Base-by-base conservation (phyloP, 2,113 vertebrate genomes). In the Chrysemys picta region DNA sequence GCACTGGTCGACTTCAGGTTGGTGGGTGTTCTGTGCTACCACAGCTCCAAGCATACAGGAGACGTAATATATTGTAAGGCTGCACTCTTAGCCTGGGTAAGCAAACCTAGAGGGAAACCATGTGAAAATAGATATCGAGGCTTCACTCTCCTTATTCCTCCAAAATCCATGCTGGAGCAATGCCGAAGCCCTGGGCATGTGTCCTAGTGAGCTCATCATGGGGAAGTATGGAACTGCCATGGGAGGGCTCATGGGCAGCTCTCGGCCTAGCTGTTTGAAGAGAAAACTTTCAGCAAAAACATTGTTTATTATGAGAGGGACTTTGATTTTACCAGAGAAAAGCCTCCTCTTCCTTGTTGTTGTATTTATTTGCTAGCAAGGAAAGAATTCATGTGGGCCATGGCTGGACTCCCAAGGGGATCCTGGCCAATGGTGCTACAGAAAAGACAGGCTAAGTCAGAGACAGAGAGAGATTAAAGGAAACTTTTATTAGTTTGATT, bases 321-420 rank as follows among this genome's bases (percentile, higher is more conserved):
- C 78, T 52, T 76, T 45, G 83, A 35, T 82, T 65, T 47, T 50
- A 87, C 91, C 81, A 47, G 8, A 75, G 89, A 72, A n/a, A 89
- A 79, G 85, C 2, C 83, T 89, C 80, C 50, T 82, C 86, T 96
- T 75, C 85, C 89, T 89, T 3, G 2, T 5, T 10, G 50, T 50
- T 50, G 27, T 35, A 4, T 91, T 95, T 96, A 82, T 95, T 97
- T 94, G 27, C 59, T 85, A 82, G 78, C 5, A 10, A 38, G 49
- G 95, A 45, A 96, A 83, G 93, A 94, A 96, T 96, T 95, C 85
- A 10, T 69, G 76, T 75, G 35, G 57, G 75, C 76, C 69, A 1
- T 1, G 57, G 93, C 29, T 62, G 4, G 19, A 31, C 88, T 22
- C 12, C 0, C 0, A 21, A 82, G 89, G 91, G 53, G 65, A 89